Evolutionary conservation across 2,797 vertebrate species (phyloP).

Genomic region (Anguilla obscura): DNA sequence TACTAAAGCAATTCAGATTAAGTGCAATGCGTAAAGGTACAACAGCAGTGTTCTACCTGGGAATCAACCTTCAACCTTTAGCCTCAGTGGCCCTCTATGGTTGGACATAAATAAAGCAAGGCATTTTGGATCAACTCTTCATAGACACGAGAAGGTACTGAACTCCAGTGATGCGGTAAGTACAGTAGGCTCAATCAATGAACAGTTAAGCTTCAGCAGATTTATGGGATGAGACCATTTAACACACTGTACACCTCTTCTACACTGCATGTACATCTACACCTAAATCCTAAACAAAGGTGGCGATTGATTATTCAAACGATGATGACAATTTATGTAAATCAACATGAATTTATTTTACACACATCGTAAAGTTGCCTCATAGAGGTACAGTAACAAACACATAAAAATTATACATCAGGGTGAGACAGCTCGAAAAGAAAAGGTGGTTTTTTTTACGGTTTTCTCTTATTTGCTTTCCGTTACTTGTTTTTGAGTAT

Average conservation of each 20-base stretch:
- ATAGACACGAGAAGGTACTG: not conserved
- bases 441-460: slow-evolving; percentile 42
- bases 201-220: not conserved
- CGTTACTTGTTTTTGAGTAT: slow-evolving; percentile 72
- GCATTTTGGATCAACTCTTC: not conserved
- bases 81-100: not conserved
- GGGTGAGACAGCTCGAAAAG: slow-evolving; percentile 43
- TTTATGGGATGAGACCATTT: not conserved
- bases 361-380: slow-evolving; percentile 43
- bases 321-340: slow-evolving; percentile 21
- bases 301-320: not conserved
- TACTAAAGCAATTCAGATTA: not conserved
- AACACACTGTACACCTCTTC: not conserved
- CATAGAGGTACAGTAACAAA: slow-evolving; percentile 42
- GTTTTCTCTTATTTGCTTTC: slow-evolving; percentile 60
- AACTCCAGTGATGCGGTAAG: not conserved
- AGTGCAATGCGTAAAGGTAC: not conserved
- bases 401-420: slow-evolving; percentile 43
- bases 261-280: not conserved
- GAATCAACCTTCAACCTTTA: not conserved
- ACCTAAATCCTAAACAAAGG: not conserved
- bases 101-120: not conserved
- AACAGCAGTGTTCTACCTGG: not conserved
- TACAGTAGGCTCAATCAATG: not conserved
- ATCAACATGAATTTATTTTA: slow-evolving; percentile 51